Evolutionary conservation across 2,113 vertebrate genomes (phyloP), one percentile per base, ranked within the genome.

Genomic region (Desmodus rotundus): DNA sequence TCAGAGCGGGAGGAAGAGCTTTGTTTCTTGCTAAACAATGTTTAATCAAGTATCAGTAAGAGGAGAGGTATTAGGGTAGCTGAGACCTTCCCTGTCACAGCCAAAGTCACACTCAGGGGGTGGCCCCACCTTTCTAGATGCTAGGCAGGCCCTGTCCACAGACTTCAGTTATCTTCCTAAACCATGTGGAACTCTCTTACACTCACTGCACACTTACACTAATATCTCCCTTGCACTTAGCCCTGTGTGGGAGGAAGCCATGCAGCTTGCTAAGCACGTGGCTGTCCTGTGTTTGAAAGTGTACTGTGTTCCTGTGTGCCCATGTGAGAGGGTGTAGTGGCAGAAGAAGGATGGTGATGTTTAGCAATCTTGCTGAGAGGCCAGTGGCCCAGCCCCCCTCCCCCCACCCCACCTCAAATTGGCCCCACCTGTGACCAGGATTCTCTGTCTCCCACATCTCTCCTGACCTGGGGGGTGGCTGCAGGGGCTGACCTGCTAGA

Each of bases 401-500:
- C 31, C 63, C 63, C 63, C 15, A 7, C 28, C 61, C 61, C 61
- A 63, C 63, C 63, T 31, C 63, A 14, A 2, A 4, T 68, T 61
- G 41, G 33, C 11, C 26, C 41, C 5, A 0, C 41, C 5, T 24
- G 50, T 38, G 43, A 87, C 38, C 41, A 20, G 0, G 56, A 19
- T 65, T 52, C 70, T 68, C 22, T 16, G 13, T 47, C 54, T 88
- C 45, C 4, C 5, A 14, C 50, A 28, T 83, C 14, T 78, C 20
- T 61, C n/a, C 11, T 22, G 3, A n/a, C 50, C 81, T 36, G 19
- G 7, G 4, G 92, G 92, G 5, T 82, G 78, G 36, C 9, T 68
- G 4, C 47, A 99, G 99, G 99, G 36, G 95, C 99, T 12, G 99
- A 99, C 73, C 97, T 99, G 94, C 98, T 99, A 95, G 99, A 99